phyloP scores from a whole-genome alignment of 2,888 invertebrate species.

The Agrotis exclamationis region DNA sequence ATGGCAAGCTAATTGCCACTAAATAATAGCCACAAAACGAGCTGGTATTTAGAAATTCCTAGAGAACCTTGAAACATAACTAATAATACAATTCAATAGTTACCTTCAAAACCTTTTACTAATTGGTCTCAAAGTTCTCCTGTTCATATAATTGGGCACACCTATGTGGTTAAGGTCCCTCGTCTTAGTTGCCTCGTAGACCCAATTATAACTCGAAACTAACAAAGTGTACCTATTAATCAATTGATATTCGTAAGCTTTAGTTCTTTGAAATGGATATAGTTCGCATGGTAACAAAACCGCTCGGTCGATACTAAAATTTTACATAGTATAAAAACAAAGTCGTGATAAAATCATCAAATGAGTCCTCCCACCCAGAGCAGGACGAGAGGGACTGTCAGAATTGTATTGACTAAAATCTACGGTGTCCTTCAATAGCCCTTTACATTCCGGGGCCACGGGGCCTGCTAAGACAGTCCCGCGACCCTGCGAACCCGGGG shows the following conservation, averaged over 20 bases:
- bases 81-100: slow-evolving; percentile 2
- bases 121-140: slow-evolving; percentile 4
- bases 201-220: slow-evolving; percentile 36
- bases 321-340: no score
- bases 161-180: slow-evolving; percentile 16
- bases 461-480: no score
- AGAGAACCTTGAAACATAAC: not conserved
- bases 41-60: not conserved
- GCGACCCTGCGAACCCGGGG: no score
- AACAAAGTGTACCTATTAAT: slow-evolving; percentile 14
- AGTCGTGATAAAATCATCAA: no score
- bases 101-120: not conserved
- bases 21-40: not conserved
- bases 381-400: no score
- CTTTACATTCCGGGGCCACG: no score
- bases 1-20: not conserved
- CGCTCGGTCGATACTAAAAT: no score
- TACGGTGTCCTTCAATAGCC: no score
- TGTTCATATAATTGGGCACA: slow-evolving; percentile 23
- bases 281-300: not conserved
- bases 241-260: slow-evolving; percentile 4
- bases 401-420: no score
- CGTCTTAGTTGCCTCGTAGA: not conserved
- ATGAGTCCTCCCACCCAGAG: no score
- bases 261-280: slow-evolving; percentile 12